Conservation (phyloP, 2,797 vertebrate genomes). For the Spinus olivaceus region DNA sequence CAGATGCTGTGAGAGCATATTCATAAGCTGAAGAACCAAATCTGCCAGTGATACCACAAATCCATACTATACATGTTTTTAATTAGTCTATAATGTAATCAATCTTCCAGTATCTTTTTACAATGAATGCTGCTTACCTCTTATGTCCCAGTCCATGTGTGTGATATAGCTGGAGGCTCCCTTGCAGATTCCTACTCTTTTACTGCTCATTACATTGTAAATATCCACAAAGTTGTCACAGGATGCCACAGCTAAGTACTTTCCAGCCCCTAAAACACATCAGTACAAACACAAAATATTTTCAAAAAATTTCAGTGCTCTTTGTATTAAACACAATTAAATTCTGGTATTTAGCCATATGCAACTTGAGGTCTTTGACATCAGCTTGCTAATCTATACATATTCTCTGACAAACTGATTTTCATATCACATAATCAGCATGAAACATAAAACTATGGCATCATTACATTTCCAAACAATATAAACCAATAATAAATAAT, state of each 20-base stretch:
- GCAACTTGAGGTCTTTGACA: background rate
- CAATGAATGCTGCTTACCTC: slow-evolving; percentile 76
- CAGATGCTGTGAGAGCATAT: background rate
- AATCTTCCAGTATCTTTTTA: background rate
- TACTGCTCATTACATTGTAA: slow-evolving; percentile 98
- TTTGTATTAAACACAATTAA: background rate
- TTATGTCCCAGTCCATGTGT: slow-evolving; percentile 96
- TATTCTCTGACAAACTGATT: background rate
- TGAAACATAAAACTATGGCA: background rate
- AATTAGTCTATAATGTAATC: background rate
- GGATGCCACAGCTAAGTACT: slow-evolving; percentile 95
- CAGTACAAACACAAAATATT: background rate
- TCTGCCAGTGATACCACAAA: background rate
- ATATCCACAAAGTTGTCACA: slow-evolving; percentile 96
- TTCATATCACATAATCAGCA: background rate
- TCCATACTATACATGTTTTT: background rate
- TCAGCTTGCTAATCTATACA: background rate
- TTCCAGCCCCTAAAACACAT: slow-evolving; percentile 84
- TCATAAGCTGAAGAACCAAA: background rate
- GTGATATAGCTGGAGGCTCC: slow-evolving; percentile 93
- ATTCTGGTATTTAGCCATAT: background rate
- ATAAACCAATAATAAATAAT: background rate
- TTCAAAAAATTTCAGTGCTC: background rate
- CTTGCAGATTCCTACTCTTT: slow-evolving; percentile 94
- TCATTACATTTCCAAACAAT: background rate